Evolutionary conservation across 2,888 invertebrate genomes (phyloP).

Genomic region (Caenorhabditis sp.): DNA sequence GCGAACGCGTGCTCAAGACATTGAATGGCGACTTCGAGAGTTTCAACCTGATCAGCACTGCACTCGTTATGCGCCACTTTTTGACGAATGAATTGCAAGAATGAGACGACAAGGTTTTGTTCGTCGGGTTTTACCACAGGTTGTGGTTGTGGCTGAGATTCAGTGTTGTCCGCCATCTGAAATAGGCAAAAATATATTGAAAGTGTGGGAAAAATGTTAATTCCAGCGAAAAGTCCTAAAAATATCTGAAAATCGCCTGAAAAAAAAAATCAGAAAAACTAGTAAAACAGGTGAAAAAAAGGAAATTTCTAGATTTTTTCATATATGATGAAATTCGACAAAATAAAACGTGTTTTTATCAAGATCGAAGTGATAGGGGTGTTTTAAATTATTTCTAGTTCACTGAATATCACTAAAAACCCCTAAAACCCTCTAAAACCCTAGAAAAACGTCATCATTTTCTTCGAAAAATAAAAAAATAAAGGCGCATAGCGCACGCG

Average conservation of each 20-base stretch:
- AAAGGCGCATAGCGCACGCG: not conserved
- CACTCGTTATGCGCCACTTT: conserved; percentile 64
- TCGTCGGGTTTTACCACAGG: conserved; percentile 46
- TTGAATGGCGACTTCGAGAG: conserved; percentile 82
- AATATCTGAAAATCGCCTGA: too few species aligned
- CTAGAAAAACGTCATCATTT: not conserved
- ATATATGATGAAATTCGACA: too few species aligned
- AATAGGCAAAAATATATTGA: not conserved
- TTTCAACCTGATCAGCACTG: conserved; percentile 62
- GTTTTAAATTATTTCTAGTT: too few species aligned
- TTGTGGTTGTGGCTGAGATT: not conserved
- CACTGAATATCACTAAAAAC: too few species aligned
- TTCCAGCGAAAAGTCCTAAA: too few species aligned
- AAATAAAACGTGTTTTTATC: not conserved
- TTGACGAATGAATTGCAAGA: conserved; percentile 68
- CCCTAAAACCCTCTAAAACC: not conserved
- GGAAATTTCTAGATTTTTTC: too few species aligned
- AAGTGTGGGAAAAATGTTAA: too few species aligned
- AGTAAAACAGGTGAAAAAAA: too few species aligned
- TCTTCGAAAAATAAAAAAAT: not conserved
- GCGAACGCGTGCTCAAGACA: conserved; percentile 87
- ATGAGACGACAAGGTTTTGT: conserved; percentile 64
- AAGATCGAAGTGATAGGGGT: too few species aligned
- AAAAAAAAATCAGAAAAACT: too few species aligned
- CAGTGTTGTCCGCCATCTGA: not conserved